A percentile compares a stretch with the other conserved stretches of the same genome.
Evolutionary conservation across 2,797 vertebrate genomes (phyloP).

Genomic region (Hypotaenidia okinawae): DNA sequence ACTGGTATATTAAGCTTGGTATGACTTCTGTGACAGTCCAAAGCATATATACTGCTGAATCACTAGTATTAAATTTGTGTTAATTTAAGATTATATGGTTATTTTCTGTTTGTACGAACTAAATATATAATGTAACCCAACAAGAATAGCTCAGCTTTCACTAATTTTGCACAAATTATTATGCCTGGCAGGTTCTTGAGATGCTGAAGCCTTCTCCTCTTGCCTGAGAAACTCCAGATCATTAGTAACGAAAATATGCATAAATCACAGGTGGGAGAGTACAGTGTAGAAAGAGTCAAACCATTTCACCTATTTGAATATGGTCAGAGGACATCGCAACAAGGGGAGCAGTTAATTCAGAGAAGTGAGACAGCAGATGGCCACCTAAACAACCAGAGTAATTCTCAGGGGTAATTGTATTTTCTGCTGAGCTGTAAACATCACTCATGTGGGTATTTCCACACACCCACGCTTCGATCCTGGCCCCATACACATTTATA

Average conservation of each 20-base stretch:
- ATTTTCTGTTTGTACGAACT: neutral
- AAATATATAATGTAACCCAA: neutral
- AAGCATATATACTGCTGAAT: neutral
- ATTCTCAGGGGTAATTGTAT: conserved; percentile 34
- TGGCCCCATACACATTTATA: neutral
- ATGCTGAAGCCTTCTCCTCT: neutral
- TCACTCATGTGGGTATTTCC: conserved; percentile 48
- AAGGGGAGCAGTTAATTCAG: neutral
- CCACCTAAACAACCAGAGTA: conserved; percentile 45
- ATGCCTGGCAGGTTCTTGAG: neutral
- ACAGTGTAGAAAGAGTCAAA: neutral
- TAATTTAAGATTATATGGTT: neutral
- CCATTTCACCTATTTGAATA: conserved; percentile 35
- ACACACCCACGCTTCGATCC: neutral
- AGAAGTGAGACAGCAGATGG: conserved; percentile 58
- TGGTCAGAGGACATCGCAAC: neutral
- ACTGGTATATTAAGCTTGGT: neutral
- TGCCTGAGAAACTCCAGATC: conserved; percentile 5
- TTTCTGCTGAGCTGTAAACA: conserved; percentile 64
- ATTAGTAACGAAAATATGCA: neutral
- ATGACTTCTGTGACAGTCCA: neutral
- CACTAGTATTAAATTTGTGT: neutral
- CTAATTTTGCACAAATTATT: neutral
- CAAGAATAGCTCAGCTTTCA: neutral
- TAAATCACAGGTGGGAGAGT: conserved; percentile 8